phyloP scores from a whole-genome alignment of 2,888 invertebrate species.

The Hypselothyrea guttata region DNA sequence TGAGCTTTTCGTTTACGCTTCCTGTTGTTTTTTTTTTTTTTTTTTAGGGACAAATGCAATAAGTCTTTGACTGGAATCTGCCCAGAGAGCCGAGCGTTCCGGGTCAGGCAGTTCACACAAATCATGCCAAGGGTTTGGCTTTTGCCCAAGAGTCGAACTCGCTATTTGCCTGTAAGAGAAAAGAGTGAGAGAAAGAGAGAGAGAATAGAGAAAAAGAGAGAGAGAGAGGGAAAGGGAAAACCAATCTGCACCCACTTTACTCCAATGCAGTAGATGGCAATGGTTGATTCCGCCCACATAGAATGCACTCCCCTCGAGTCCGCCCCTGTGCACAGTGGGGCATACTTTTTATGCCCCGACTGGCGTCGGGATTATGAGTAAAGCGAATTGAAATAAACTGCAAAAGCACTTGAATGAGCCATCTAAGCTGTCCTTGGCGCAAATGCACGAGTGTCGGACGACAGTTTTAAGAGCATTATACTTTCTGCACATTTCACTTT shows the following conservation, averaged over 20 bases:
- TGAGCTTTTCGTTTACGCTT: constrained; percentile 23
- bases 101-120: constrained; percentile 15
- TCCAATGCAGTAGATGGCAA: constrained; percentile 48
- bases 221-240: too few relatives aligned
- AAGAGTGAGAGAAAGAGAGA: too few relatives aligned
- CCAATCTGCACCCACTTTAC: too few relatives aligned
- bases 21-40: background rate
- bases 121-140: constrained; percentile 29
- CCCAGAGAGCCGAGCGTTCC: background rate
- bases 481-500: background rate
- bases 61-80: constrained; percentile 16
- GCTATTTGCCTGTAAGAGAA: too few relatives aligned
- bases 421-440: constrained; percentile 26
- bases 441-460: constrained; percentile 17
- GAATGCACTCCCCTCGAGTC: background rate
- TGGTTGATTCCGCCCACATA: constrained; percentile 49
- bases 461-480: constrained; percentile 20
- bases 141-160: constrained; percentile 24
- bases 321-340: constrained; percentile 25
- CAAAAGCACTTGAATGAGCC: constrained; percentile 18
- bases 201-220: too few relatives aligned
- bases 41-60: constrained; percentile 42
- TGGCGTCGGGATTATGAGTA: constrained; percentile 39
- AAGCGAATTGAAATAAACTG: constrained; percentile 31
- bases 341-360: constrained; percentile 41